Evolutionary conservation across 1,140 invertebrate genomes (phyloP), one percentile per base, ranked within the genome.

Genomic region (Ceratina japonica): DNA sequence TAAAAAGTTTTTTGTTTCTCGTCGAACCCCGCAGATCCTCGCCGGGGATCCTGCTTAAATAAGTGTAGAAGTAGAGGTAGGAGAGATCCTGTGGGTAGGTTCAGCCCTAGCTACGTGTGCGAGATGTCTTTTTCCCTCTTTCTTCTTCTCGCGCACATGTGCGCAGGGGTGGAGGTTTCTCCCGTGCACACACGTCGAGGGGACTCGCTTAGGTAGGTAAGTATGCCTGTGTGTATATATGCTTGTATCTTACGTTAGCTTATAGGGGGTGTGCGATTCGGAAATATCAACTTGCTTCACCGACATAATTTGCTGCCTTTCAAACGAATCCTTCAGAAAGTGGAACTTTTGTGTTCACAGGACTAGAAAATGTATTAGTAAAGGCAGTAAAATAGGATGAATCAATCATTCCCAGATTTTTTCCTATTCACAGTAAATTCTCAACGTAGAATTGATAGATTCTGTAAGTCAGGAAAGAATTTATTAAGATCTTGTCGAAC

Each of bases 211-310:
- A 65, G 44, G 75, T 81, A 71, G 66, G 52, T 78, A 64, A 75
- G 62, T 62, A 74, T 44, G 37, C 37, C 10, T 44, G 37, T 44
- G 37, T 44, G 37, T 7, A 44, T 10, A 8, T 44, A 44, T 44
- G 37, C 37, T 44, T 44, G 56, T 7, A 73, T 82, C 62, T 65
- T 77, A 64, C 70, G 58, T 65, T 51, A 54, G 72, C 27, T 64
- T 86, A 85, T 86, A 86, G 27, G 62, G 80, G 83, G 84, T 85
- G 84, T 80, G 7, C 49, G 12, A 15, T 15, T 78, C 52, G 56
- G 64, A 80, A 79, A 49, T 75, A 22, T 63, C 16, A 56, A n/a
- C 15, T 44, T 0, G 5, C 31, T 2, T 51, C 31, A 15, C 2
- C 15, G 12, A 22, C 31, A 62, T 63, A 62, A 72, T 78, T 78